phyloP scores from a whole-genome alignment of 2,113 vertebrate genomes.

The Noctilio leporinus region DNA sequence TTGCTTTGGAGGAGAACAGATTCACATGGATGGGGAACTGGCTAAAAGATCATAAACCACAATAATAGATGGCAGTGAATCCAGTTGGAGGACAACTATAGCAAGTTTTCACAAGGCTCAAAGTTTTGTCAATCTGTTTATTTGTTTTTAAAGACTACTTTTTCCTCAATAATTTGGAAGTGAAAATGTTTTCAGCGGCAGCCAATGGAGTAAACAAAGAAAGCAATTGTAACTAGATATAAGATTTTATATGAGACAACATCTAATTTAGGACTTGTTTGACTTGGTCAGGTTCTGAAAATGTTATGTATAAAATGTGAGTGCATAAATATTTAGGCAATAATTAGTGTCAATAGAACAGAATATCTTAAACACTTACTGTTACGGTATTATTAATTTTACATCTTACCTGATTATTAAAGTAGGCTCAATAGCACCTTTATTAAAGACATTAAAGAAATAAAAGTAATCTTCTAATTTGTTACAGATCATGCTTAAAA shows the following conservation, averaged over 20 bases:
- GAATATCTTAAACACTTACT: neutral
- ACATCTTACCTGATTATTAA: neutral
- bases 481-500: neutral
- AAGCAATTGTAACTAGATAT: neutral
- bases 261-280: slow-evolving; percentile 1
- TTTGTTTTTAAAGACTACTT: neutral
- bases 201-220: neutral
- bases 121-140: neutral
- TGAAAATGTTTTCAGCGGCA: neutral
- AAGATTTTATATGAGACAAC: neutral
- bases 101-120: neutral
- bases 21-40: slow-evolving; percentile 24
- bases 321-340: neutral
- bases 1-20: slow-evolving; percentile 49
- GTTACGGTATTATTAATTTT: neutral
- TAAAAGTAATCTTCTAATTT: neutral
- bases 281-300: neutral
- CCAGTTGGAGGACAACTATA: neutral
- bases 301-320: neutral
- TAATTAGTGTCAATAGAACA: neutral
- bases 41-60: slow-evolving; percentile 48
- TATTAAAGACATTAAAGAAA: neutral
- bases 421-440: neutral
- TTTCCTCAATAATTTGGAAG: neutral
- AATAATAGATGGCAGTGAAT: neutral